A percentile compares a stretch with the other conserved stretches of the same genome.
phyloP scores from a whole-genome alignment of 2,888 invertebrate genomes.

The Zele albiditarsus region DNA sequence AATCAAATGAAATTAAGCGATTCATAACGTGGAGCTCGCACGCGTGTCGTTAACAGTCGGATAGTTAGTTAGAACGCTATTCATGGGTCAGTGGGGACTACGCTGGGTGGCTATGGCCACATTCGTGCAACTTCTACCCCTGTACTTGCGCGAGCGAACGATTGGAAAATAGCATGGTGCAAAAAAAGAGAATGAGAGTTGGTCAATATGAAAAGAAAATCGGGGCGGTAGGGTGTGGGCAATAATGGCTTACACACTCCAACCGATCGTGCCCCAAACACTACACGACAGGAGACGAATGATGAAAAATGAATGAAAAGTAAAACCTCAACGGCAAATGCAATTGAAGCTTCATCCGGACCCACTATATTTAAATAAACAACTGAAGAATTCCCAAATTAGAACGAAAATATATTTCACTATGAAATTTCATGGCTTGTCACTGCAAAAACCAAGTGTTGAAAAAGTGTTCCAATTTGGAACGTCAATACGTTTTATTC shows the following conservation, averaged over 20 bases:
- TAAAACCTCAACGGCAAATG: background rate
- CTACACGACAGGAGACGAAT: background rate
- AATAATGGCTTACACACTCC: background rate
- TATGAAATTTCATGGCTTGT: too few species aligned
- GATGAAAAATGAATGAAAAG: background rate
- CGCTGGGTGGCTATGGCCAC: slow-evolving; percentile 11
- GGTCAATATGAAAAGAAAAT: slow-evolving; percentile 36
- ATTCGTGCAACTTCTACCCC: slow-evolving; percentile 27
- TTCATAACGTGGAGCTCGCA: slow-evolving; percentile 56
- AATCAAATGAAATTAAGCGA: slow-evolving; percentile 60
- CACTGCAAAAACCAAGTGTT: too few species aligned
- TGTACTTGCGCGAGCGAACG: slow-evolving; percentile 29
- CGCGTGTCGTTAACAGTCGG: slow-evolving; percentile 58
- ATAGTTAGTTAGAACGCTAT: slow-evolving; percentile 59
- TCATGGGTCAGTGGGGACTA: slow-evolving; percentile 51
- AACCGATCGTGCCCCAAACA: background rate
- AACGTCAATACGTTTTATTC: too few species aligned
- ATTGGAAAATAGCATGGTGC: slow-evolving; percentile 25
- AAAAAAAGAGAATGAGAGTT: slow-evolving; percentile 25
- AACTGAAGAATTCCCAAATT: too few species aligned
- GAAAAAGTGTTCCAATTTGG: too few species aligned
- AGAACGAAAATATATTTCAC: too few species aligned
- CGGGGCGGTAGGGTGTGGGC: background rate
- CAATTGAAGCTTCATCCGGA: background rate
- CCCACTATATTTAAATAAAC: too few species aligned